These are phyloP conservation scores for Oryzaephilus surinamensis DNA, from an alignment of 1,140 invertebrate genomes.

Conservation along the genomic window DNA sequence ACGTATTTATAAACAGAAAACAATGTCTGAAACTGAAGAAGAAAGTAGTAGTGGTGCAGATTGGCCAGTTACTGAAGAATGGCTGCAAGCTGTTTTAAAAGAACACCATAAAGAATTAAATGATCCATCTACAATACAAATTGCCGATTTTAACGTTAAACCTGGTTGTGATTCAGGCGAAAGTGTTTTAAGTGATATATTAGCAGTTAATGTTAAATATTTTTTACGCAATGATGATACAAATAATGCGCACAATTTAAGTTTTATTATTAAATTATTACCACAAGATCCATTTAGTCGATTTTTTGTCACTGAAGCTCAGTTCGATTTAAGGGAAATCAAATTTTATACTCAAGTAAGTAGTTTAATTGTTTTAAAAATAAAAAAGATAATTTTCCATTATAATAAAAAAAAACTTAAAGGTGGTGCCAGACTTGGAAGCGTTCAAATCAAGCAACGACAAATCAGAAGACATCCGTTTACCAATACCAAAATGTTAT, in stretches of 20 bases:
- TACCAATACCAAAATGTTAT: conserved; percentile 53
- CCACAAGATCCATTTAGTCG: conserved; percentile 63
- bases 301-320: conserved; percentile 66
- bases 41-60: conserved; percentile 35
- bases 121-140: conserved; percentile 32
- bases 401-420: conserved; percentile 22
- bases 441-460: conserved; percentile 39
- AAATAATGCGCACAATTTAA: conserved; percentile 33
- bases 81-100: conserved; percentile 47
- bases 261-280: conserved; percentile 62
- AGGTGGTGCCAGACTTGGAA: conserved; percentile 54
- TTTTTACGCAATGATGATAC: conserved; percentile 26
- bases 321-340: conserved; percentile 72
- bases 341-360: conserved; percentile 70
- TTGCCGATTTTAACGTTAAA: conserved; percentile 40
- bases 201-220: conserved; percentile 47
- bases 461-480: conserved; percentile 26
- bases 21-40: conserved; percentile 47
- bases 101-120: conserved; percentile 39
- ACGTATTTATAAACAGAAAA: neutral
- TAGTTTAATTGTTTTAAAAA: neutral
- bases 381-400: conserved; percentile 1
- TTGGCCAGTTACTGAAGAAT: conserved; percentile 47
- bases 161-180: conserved; percentile 47
- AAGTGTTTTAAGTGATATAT: conserved; percentile 50